Evolutionary conservation across 2,888 invertebrate species (phyloP), one percentile per base, ranked within the genome.

Genomic region (Ophion slaviceki): DNA sequence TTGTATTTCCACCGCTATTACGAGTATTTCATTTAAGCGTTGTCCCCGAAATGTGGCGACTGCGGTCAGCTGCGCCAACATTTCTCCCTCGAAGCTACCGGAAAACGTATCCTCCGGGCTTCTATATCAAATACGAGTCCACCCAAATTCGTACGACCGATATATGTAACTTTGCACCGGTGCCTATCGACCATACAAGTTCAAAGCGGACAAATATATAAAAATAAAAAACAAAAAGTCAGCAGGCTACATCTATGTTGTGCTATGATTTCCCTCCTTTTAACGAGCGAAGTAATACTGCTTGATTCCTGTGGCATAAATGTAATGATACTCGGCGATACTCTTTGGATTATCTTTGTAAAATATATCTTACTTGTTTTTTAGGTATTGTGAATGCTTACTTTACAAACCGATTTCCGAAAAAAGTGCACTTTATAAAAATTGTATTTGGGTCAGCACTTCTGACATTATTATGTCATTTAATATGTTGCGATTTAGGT

Each of bases 1-100:
- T 78, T 74, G 59, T 64, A 77, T 59, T 68, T 77, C 70, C 20
- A 24, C 74, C 77, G 53, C 66, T 57, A 64, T 64, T 80, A 72
- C 45, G 68, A 47, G 68, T 45, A 83, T 80, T 53, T 62, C 59
- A n/a, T 11, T 28, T 47, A 78, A 62, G 77, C 40, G 64, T 59
- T 47, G 59, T 72, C 36, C 53, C 61, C 74, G 62, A 86, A 80
- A 67, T 77, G 85, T 71, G 72, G 82, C 67, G 24, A 81, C 40
- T 78, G 86, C 36, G 86, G 86, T 83, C 80, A 64, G 28, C 67
- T 61, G 24, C 78, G 78, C 70, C 83, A 83, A 81, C 77, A 80
- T 81, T 86, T 78, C 77, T 77, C 78, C 64, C 72, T 62, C 57
- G 77, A 85, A 82, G 68, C 77, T 82, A 36, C 72, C 28, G 17